phyloP scores from a whole-genome alignment of 2,113 vertebrate genomes.

The Apaloderma vittatum region DNA sequence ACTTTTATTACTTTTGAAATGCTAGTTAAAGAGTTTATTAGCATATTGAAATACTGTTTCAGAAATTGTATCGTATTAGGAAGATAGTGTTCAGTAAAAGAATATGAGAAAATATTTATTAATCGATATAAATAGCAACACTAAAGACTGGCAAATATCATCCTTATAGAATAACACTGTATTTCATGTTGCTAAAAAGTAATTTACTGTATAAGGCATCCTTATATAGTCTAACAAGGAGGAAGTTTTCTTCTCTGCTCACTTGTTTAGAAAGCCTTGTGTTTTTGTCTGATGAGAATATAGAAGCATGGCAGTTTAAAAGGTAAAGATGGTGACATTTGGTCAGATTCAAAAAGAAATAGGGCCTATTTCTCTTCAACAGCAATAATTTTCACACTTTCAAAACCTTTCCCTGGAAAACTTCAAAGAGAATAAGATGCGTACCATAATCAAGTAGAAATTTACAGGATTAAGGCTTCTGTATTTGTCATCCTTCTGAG shows the following conservation, averaged over 20 bases:
- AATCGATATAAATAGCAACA: not conserved
- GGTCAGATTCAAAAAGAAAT: not conserved
- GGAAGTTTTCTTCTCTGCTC: not conserved
- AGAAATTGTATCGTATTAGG: not conserved
- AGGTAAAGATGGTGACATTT: not conserved
- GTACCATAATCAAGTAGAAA: not conserved
- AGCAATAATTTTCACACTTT: not conserved
- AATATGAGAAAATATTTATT: not conserved
- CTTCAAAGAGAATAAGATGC: not conserved
- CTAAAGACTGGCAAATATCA: not conserved
- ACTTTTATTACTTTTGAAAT: not conserved
- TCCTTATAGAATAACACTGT: not conserved
- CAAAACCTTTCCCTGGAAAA: not conserved
- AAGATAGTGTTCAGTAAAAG: not conserved
- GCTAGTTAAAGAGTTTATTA: slow-evolving; percentile 20
- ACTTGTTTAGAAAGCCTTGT: not conserved
- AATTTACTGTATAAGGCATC: not conserved
- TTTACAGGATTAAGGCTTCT: not conserved
- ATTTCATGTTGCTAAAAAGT: not conserved
- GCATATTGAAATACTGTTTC: slow-evolving; percentile 13
- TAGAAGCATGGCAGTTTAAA: not conserved
- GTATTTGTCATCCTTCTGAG: not conserved
- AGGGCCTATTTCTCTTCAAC: not conserved
- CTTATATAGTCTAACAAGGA: not conserved
- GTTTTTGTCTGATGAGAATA: not conserved